Evolutionary conservation across 2,113 vertebrate species (phyloP).

Genomic region (Sitta europaea): DNA sequence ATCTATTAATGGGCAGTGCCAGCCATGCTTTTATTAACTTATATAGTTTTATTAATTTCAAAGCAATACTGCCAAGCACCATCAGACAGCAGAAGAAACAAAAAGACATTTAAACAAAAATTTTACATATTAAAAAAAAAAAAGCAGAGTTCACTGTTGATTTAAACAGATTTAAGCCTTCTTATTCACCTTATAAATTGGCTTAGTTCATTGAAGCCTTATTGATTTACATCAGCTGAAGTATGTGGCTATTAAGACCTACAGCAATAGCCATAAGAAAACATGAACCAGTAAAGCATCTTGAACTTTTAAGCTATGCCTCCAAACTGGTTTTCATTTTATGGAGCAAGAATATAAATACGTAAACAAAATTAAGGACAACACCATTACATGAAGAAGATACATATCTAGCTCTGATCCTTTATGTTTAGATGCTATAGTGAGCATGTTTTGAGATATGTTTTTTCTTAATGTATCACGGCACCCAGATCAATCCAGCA

Average conservation of each 20-base stretch:
- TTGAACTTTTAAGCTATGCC: slow-evolving; percentile 30
- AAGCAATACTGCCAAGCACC: neutral
- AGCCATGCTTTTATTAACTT: neutral
- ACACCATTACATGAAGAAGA: neutral
- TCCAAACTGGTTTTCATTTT: slow-evolving; percentile 36
- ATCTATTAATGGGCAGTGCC: neutral
- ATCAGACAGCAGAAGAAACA: neutral
- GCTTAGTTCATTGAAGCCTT: neutral
- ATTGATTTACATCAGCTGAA: neutral
- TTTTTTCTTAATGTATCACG: neutral
- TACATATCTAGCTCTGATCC: neutral
- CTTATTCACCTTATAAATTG: neutral
- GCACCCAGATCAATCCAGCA: neutral
- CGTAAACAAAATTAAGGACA: slow-evolving; percentile 26
- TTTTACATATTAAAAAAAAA: neutral
- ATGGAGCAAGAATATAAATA: slow-evolving; percentile 34
- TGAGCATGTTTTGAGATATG: neutral
- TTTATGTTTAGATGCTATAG: neutral
- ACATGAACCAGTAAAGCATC: neutral
- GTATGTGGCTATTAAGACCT: neutral
- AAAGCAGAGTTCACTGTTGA: neutral
- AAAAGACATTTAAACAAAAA: neutral
- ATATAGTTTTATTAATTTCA: neutral
- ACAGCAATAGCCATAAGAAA: neutral
- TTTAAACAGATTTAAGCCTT: neutral